Evolutionary conservation across 1,140 invertebrate genomes (phyloP), one percentile per base, ranked within the genome.

Genomic region (Coenobita brevimanus): DNA sequence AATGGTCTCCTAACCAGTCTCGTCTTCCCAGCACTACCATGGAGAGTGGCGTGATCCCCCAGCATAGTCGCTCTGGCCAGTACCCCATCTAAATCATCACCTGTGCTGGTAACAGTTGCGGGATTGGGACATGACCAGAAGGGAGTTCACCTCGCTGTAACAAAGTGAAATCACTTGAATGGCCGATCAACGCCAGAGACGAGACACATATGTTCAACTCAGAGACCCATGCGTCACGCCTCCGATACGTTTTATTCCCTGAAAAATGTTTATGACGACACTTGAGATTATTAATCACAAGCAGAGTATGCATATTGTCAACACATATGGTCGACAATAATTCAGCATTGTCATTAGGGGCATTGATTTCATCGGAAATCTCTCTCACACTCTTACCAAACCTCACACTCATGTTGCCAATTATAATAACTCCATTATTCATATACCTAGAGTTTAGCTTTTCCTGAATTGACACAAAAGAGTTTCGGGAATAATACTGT

Each of bases 121-220:
- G n/a, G n/a, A n/a, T n/a, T n/a, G n/a, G n/a, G n/a, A n/a, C n/a
- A n/a, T n/a, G n/a, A n/a, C n/a, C n/a, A n/a, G n/a, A n/a, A n/a
- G n/a, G n/a, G n/a, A n/a, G n/a, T n/a, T n/a, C n/a, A 67, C 8
- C 4, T 80, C 43, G 46, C 30, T 60, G 43, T n/a, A 54, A 24
- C 50, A 57, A 43, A 24, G n/a, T 54, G 57, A 79, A 79, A n/a
- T 79, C 46, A 79, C n/a, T n/a, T n/a, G 57, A 6, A 79, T 79
- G n/a, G 50, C 38, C 21, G 2, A 60, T 79, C 46, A 79, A 13
- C 24, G 43, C 33, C 13, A 17, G n/a, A 27, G 76, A 54, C 46
- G 30, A 4, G 6, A n/a, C n/a, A n/a, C n/a, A 79, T 27, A 36
- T 36, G 24, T 79, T 50, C 36, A 79, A 17, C 10, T 79, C 43